A percentile compares a stretch with the other conserved stretches of the same genome.
phyloP scores from a whole-genome alignment of 2,888 invertebrate genomes.

The Tridacna crocea region DNA sequence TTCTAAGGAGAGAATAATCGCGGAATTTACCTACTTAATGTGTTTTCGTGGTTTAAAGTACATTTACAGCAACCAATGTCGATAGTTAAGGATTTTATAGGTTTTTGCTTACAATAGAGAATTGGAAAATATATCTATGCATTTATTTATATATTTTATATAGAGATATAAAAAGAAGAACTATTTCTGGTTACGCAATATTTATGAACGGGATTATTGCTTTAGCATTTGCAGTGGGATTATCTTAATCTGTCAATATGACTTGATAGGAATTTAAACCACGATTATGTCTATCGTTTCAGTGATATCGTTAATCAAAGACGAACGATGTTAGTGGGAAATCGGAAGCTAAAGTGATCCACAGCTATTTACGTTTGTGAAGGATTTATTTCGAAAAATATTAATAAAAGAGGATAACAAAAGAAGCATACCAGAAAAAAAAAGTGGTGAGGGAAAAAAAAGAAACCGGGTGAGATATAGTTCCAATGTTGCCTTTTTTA shows the following conservation, averaged over 20 bases:
- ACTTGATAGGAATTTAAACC: slow-evolving; percentile 7
- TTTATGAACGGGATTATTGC: neutral
- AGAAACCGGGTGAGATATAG: no score
- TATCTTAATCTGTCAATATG: slow-evolving; percentile 11
- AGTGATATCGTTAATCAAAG: slow-evolving; percentile 6
- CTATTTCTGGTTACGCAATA: neutral
- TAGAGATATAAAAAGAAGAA: neutral
- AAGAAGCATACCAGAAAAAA: neutral
- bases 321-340: neutral
- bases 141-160: neutral
- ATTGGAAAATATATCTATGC: neutral
- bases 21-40: slow-evolving; percentile 35
- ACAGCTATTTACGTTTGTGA: neutral
- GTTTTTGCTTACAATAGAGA: neutral
- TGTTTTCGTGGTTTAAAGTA: slow-evolving; percentile 45
- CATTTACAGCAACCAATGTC: slow-evolving; percentile 38
- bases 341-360: neutral
- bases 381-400: neutral
- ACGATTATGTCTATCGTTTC: slow-evolving; percentile 5
- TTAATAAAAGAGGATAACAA: neutral
- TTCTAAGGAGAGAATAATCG: slow-evolving; percentile 50
- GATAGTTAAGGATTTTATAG: slow-evolving; percentile 19
- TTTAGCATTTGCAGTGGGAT: neutral
- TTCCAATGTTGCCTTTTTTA: neutral
- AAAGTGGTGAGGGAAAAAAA: neutral